Base-by-base conservation (phyloP, 2,888 invertebrate species). In the Pristionchus exspectatus region DNA sequence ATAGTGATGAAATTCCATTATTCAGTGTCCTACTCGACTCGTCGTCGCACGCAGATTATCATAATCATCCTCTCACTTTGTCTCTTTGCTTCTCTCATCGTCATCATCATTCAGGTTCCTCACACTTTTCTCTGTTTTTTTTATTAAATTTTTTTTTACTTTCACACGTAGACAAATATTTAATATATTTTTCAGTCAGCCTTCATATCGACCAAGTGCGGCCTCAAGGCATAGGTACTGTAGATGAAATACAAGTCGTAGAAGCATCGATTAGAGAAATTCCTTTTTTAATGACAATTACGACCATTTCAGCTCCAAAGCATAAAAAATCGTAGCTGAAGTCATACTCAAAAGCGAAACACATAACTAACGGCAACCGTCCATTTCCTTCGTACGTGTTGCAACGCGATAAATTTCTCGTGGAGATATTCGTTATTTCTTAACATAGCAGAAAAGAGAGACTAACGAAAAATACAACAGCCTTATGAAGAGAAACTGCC, bases 361-460 rank as follows among this genome's bases (percentile, higher is more conserved):
- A 74, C 44, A 74, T 18, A 74, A 74, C 74, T 74, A 74, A 74
- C 44, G 27, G 44, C 33, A 74, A 74, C 27, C 74, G 14, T 44
- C 4, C 38, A 38, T 21, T 21, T 44, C 74, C 24, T 27, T 12
- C 74, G 18, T 30, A 30, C 72, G 30, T 30, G 38, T 10, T 74
- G 74, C 74, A 74, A 74, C 38, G 74, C 38, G 74, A 74, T 74
- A 74, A 74, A 74, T 74, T 74, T 74, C 44, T 74, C 74, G 74
- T 74, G 74, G 2, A 27, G 24, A 21, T 66, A 66, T 66, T 21
- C 54, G 12, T 54, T 18, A 54, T 16, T 54, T 54, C 14, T 38
- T 38, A 38, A 38, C 38, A 38, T 38, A 38, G 38, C 38, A 38
- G 38, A 38, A 38, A 38, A 38, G 38, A 38, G 38, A 38, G 38